Conservation (phyloP, 37 sponge, comb jelly and placozoan genomes). For the Eunapius fragilis region DNA sequence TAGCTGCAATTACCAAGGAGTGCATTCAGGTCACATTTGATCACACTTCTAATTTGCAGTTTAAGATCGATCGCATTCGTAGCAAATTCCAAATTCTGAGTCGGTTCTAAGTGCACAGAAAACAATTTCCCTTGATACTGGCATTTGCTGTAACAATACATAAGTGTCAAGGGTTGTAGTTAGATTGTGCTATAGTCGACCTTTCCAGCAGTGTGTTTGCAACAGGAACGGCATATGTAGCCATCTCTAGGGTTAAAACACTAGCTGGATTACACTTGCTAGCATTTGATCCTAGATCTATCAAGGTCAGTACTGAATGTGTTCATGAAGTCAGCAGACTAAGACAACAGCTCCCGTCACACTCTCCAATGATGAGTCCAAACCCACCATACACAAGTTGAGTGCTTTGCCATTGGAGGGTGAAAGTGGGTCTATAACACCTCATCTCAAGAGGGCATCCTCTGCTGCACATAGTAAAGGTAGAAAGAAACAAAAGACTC, state of each 20-base stretch:
- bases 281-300: no score
- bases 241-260: no score
- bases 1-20: conserved; percentile 2
- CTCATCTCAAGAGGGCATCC: not conserved
- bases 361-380: not conserved
- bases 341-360: not conserved
- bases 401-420: not conserved
- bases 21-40: conserved; percentile 59
- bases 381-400: not conserved
- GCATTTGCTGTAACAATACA: conserved; percentile 60
- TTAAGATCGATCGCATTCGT: conserved; percentile 21
- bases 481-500: not conserved
- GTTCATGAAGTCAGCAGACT: conserved; percentile 61
- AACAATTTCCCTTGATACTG: conserved; percentile 56
- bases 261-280: no score
- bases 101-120: conserved; percentile 36
- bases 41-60: conserved; percentile 16
- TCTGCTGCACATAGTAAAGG: not conserved
- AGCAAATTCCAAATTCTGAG: conserved; percentile 49
- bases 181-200: conserved; percentile 65
- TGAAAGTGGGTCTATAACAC: not conserved
- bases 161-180: conserved; percentile 48
- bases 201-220: conserved; percentile 48
- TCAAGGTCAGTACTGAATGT: conserved; percentile 39
- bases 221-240: no score